phyloP scores from a whole-genome alignment of 2,888 invertebrate genomes.

The Ornithoptera priamus region DNA sequence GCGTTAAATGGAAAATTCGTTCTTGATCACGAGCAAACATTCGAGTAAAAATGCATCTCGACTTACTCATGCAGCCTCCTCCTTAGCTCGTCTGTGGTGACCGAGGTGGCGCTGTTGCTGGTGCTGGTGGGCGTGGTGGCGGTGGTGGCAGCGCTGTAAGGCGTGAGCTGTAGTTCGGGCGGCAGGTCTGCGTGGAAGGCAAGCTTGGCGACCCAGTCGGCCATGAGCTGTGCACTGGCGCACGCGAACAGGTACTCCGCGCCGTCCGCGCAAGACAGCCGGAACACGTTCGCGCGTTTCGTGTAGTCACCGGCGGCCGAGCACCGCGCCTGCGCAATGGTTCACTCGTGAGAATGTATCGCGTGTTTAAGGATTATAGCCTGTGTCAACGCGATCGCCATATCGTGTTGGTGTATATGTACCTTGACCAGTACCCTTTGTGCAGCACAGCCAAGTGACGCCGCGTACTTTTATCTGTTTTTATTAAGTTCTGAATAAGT shows the following conservation, averaged over 20 bases:
- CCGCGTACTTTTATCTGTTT: too few relatives aligned
- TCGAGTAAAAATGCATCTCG: too few relatives aligned
- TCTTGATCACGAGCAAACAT: background rate
- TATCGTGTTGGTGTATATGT: too few relatives aligned
- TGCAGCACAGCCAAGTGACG: too few relatives aligned
- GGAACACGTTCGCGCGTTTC: conserved; percentile 96
- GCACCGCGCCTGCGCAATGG: conserved; percentile 84
- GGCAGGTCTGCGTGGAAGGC: conserved; percentile 95
- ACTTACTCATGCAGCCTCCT: conserved; percentile 59
- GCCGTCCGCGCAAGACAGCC: conserved; percentile 92
- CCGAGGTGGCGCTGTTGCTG: too few relatives aligned
- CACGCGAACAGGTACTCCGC: conserved; percentile 96
- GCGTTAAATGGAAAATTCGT: background rate
- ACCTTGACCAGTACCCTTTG: too few relatives aligned
- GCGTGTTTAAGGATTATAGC: too few relatives aligned
- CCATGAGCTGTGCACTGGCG: conserved; percentile 85
- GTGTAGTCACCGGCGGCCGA: conserved; percentile 95
- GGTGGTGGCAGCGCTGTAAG: conserved; percentile 83
- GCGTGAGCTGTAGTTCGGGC: conserved; percentile 92
- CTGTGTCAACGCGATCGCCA: too few relatives aligned
- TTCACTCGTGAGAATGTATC: background rate
- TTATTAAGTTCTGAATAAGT: too few relatives aligned
- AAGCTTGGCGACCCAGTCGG: conserved; percentile 95
- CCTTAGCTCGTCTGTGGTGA: conserved; percentile 45
- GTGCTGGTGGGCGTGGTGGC: conserved; percentile 68